These are phyloP conservation scores for Macrostomum lignano DNA, from an alignment of 1,140 invertebrate species.

Conservation along the genomic window DNA sequence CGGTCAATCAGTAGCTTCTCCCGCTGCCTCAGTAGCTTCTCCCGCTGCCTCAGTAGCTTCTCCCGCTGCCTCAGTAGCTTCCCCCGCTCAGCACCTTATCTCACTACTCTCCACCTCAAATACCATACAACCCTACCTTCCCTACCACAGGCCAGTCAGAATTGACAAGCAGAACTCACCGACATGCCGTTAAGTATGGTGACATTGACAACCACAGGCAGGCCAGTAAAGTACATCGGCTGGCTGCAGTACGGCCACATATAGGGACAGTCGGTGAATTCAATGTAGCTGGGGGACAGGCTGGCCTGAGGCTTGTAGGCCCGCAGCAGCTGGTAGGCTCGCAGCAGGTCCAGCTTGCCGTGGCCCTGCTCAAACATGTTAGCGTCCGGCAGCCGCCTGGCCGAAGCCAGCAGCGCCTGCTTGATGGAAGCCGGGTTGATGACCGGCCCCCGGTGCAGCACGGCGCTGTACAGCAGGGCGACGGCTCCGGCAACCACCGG, in stretches of 20 bases:
- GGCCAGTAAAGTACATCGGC: constrained; percentile 53
- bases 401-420: constrained; percentile 61
- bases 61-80: too few species aligned
- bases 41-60: too few species aligned
- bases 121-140: too few species aligned
- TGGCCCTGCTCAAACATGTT: constrained; percentile 75
- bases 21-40: too few species aligned
- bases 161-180: too few species aligned
- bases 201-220: constrained; percentile 66
- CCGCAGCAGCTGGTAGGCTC: constrained; percentile 47
- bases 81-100: too few species aligned
- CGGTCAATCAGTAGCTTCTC: too few species aligned
- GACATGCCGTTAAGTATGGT: too few species aligned
- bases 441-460: constrained; percentile 31
- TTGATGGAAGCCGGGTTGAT: constrained; percentile 77
- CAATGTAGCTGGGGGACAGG: constrained; percentile 42
- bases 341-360: constrained; percentile 60
- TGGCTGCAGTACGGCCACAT: constrained; percentile 95
- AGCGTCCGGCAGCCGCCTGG: constrained; percentile 45
- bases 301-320: constrained; percentile 52
- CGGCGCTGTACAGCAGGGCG: constrained; percentile 41
- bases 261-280: constrained; percentile 68
- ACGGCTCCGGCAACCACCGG: constrained; percentile 77
- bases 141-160: too few species aligned
- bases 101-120: too few species aligned